A percentile compares a stretch with the other conserved stretches of the same genome.
phyloP scores from a whole-genome alignment of 2,888 invertebrate species.

The Caenorhabditis parvicauda region DNA sequence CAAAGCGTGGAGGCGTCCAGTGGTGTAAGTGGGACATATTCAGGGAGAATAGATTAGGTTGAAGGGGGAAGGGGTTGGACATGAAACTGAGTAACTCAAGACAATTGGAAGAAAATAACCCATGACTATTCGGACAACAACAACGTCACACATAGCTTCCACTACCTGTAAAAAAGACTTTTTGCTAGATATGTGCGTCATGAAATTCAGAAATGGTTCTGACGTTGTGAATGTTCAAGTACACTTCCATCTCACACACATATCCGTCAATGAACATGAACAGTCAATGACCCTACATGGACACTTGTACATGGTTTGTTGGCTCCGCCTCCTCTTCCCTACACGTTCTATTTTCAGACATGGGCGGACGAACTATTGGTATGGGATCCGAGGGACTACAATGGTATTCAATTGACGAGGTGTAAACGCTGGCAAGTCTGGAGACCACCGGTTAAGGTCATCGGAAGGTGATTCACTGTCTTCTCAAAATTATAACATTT shows the following conservation, averaged over 20 bases:
- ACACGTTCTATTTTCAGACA: conserved; percentile 12
- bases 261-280: conserved; percentile 46
- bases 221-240: conserved; percentile 20
- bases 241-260: conserved; percentile 53
- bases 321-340: no score
- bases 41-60: neutral
- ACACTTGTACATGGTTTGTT: conserved; percentile 54
- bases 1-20: conserved; percentile 16
- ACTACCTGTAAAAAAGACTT: neutral
- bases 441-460: conserved; percentile 52
- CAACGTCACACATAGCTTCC: neutral
- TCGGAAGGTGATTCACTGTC: conserved; percentile 44
- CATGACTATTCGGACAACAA: neutral
- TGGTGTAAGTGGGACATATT: conserved; percentile 9
- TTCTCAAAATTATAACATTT: neutral
- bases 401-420: conserved; percentile 46
- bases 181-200: neutral
- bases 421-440: conserved; percentile 58
- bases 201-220: conserved; percentile 16
- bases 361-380: conserved; percentile 56
- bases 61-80: no score
- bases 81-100: no score
- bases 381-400: conserved; percentile 55
- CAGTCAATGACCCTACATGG: conserved; percentile 56
- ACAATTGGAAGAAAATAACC: neutral